Conservation (phyloP, 1,140 invertebrate species). For the Drosophila varians region DNA sequence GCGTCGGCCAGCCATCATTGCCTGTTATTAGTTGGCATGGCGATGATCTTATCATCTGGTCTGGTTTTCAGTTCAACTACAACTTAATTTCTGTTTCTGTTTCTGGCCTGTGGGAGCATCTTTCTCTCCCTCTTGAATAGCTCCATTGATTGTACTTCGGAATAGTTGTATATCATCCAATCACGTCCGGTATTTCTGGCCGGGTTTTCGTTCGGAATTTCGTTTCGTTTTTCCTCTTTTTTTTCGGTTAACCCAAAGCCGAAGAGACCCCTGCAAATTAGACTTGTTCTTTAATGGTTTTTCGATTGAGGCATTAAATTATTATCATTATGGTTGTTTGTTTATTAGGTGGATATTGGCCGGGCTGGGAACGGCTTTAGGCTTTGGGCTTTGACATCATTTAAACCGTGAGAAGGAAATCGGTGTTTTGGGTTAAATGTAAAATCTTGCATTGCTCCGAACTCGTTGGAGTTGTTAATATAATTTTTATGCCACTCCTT, state of each 20-base stretch:
- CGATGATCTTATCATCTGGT: constrained; percentile 66
- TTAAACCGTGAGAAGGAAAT: constrained; percentile 41
- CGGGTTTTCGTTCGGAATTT: constrained; percentile 13
- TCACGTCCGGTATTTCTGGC: constrained; percentile 75
- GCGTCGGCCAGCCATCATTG: constrained; percentile 66
- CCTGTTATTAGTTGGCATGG: constrained; percentile 68
- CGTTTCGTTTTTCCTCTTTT: constrained; percentile 7
- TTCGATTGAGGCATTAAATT: constrained; percentile 67
- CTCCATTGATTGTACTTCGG: constrained; percentile 65
- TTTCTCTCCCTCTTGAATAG: constrained; percentile 59
- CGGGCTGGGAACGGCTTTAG: background rate
- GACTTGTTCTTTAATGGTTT: constrained; percentile 63
- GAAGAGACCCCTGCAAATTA: constrained; percentile 53
- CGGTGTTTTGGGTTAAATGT: background rate
- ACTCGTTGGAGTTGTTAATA: background rate
- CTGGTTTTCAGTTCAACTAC: constrained; percentile 24
- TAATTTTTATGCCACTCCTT: background rate
- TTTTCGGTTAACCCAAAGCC: background rate
- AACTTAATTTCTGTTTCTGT: constrained; percentile 61
- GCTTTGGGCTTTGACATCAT: constrained; percentile 55
- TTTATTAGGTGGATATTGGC: constrained; percentile 30
- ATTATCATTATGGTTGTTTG: constrained; percentile 52
- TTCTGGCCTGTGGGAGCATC: constrained; percentile 52
- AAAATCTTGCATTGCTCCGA: background rate
- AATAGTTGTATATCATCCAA: constrained; percentile 79